These are phyloP conservation scores for Nemoura dubitans DNA, from an alignment of 2,888 invertebrate genomes.

Conservation along the genomic window DNA sequence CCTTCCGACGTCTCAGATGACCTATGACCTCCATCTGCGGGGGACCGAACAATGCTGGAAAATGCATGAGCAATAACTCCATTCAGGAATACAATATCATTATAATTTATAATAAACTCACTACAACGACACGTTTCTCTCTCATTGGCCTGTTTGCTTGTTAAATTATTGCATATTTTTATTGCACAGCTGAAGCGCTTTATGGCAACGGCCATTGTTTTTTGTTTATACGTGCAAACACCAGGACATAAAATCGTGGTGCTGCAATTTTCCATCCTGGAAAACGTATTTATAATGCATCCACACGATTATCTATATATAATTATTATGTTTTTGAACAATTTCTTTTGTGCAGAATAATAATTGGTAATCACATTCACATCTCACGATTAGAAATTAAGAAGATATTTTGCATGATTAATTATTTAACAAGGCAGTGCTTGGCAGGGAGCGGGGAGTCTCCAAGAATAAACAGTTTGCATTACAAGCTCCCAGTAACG, in stretches of 20 bases:
- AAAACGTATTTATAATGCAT: constrained; percentile 4
- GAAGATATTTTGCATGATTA: background rate
- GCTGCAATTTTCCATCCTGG: background rate
- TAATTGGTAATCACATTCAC: background rate
- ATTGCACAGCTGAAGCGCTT: background rate
- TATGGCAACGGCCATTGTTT: background rate
- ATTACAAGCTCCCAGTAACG: background rate
- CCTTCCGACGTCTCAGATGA: background rate
- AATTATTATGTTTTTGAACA: constrained; percentile 4
- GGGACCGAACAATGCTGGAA: background rate
- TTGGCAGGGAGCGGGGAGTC: background rate
- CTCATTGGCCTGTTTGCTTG: background rate
- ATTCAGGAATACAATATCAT: background rate
- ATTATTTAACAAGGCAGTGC: background rate
- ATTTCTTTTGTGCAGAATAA: background rate
- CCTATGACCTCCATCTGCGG: background rate
- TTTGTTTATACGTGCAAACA: background rate
- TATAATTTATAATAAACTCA: background rate
- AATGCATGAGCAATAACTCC: background rate
- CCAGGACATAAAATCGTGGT: background rate
- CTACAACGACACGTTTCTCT: background rate
- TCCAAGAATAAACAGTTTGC: background rate
- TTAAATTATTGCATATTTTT: background rate
- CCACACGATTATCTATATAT: background rate
- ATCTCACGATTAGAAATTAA: background rate